phyloP scores from a whole-genome alignment of 1,140 invertebrate genomes.

The Halesus radiatus region DNA sequence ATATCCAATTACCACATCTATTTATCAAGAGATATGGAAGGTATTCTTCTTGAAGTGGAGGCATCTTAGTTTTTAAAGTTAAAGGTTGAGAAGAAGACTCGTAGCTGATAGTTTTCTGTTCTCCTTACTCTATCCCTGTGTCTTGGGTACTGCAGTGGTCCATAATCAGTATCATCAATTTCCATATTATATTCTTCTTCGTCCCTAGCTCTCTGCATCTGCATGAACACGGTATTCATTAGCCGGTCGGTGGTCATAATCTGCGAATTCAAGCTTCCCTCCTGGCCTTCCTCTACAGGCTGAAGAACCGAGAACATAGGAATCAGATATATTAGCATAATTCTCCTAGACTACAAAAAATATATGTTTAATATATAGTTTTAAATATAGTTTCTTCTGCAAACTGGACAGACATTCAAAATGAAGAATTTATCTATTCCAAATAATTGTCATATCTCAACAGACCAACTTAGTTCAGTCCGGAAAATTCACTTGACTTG shows the following conservation, averaged over 20 bases:
- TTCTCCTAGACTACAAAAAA: not conserved
- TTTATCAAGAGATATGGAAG: too few relatives aligned
- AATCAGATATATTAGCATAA: not conserved
- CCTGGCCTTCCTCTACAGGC: not conserved
- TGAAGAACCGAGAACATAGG: not conserved
- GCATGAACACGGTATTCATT: not conserved
- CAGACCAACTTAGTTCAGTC: too few relatives aligned
- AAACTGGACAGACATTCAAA: too few relatives aligned
- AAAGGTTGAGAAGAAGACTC: too few relatives aligned
- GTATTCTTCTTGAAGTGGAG: too few relatives aligned
- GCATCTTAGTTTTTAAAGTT: too few relatives aligned
- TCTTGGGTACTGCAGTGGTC: not conserved
- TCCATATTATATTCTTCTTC: not conserved
- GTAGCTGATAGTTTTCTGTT: too few relatives aligned
- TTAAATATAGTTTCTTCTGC: too few relatives aligned
- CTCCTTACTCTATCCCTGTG: not conserved
- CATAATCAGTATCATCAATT: not conserved
- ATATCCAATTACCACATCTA: too few relatives aligned
- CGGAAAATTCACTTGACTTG: not conserved
- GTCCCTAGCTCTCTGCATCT: not conserved
- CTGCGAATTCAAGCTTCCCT: not conserved
- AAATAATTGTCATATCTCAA: too few relatives aligned
- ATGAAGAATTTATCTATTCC: too few relatives aligned
- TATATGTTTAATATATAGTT: too few relatives aligned
- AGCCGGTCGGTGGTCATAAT: not conserved